phyloP scores from a whole-genome alignment of 2,797 vertebrate species.

The Enteromius mattozi region DNA sequence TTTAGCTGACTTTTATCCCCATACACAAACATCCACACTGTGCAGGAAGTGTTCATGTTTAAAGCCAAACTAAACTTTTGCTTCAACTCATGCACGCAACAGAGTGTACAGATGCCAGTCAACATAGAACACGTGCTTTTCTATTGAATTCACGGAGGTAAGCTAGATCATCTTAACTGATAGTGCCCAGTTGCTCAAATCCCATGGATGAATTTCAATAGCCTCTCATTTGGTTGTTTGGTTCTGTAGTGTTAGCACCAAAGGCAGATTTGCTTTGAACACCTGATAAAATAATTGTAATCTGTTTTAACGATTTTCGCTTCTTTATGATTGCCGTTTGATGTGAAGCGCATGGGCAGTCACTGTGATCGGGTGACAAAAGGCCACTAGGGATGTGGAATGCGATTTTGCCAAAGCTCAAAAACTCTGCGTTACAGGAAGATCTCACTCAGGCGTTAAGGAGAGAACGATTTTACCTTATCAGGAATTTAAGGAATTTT shows the following conservation, averaged over 20 bases:
- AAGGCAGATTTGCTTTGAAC: constrained; percentile 74
- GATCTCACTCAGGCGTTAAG: constrained; percentile 60
- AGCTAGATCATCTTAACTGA: constrained; percentile 67
- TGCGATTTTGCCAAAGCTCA: constrained; percentile 44
- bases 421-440: constrained; percentile 61
- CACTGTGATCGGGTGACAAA: constrained; percentile 65
- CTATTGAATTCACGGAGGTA: constrained; percentile 78
- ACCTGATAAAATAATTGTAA: constrained; percentile 75
- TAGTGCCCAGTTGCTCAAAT: constrained; percentile 69
- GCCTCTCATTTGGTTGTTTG: constrained; percentile 73
- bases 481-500: constrained; percentile 63
- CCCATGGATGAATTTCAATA: constrained; percentile 69
- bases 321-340: constrained; percentile 69
- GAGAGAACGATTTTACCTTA: constrained; percentile 54
- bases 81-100: constrained; percentile 79
- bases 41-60: constrained; percentile 75
- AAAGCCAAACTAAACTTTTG: constrained; percentile 77
- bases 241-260: constrained; percentile 67
- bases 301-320: constrained; percentile 61
- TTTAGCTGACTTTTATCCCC: constrained; percentile 7
- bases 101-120: constrained; percentile 79
- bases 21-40: constrained; percentile 61
- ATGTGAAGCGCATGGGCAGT: constrained; percentile 71
- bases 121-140: constrained; percentile 70
- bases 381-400: constrained; percentile 49